phyloP scores from a whole-genome alignment of 2,888 invertebrate species.

The Xestobium rufovillosum region DNA sequence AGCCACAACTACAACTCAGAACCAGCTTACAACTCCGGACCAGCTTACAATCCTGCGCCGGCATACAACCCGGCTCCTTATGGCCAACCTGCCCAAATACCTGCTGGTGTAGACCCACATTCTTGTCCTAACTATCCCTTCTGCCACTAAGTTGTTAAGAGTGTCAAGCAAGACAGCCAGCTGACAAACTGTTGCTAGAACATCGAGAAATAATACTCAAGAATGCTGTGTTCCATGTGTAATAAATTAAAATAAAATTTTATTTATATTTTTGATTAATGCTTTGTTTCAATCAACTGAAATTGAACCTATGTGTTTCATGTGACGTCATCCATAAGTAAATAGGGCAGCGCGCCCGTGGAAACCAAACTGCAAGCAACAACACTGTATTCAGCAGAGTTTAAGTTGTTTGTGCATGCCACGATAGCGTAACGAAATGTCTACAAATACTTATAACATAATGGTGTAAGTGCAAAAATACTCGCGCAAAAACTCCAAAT shows the following conservation, averaged over 20 bases:
- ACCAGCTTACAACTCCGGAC: constrained; percentile 21
- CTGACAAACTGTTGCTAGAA: constrained; percentile 30
- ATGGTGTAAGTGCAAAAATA: too few species aligned
- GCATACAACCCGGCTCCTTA: too few species aligned
- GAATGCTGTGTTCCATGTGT: neutral
- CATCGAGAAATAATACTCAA: neutral
- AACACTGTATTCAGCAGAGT: too few species aligned
- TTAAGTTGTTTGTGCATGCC: too few species aligned
- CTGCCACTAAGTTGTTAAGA: constrained; percentile 36
- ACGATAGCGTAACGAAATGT: too few species aligned
- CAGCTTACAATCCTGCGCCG: constrained; percentile 19
- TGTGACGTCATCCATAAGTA: too few species aligned
- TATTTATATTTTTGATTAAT: neutral
- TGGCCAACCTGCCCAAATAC: constrained; percentile 33
- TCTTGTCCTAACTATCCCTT: constrained; percentile 43
- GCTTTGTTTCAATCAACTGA: too few species aligned
- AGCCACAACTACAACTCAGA: constrained; percentile 12
- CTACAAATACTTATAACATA: too few species aligned
- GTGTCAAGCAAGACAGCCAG: constrained; percentile 26
- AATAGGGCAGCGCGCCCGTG: too few species aligned
- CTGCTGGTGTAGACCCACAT: constrained; percentile 41
- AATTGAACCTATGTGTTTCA: too few species aligned
- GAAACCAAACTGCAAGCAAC: too few species aligned
- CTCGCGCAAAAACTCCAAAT: too few species aligned
- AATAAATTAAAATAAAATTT: neutral